Conservation (phyloP, 2,113 vertebrate genomes). For the Rhinoderma darwinii region DNA sequence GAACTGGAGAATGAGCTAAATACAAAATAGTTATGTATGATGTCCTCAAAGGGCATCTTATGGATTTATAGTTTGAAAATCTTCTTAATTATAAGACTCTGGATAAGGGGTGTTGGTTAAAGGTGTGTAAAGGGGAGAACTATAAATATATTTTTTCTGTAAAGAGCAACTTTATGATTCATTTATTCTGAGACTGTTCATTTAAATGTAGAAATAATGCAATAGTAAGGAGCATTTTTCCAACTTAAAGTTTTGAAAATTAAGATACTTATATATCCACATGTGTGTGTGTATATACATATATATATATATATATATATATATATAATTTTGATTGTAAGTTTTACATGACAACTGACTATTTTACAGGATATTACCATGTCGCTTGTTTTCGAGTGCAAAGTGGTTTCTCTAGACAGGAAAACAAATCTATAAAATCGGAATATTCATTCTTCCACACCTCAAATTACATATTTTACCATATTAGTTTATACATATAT, state of each 20-base stretch:
- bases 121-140: constrained; percentile 62
- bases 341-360: constrained; percentile 74
- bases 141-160: constrained; percentile 63
- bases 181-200: constrained; percentile 75
- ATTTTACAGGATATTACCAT: constrained; percentile 4
- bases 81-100: constrained; percentile 60
- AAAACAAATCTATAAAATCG: neutral
- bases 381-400: neutral
- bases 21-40: constrained; percentile 80
- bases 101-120: constrained; percentile 56
- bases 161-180: constrained; percentile 68
- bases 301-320: neutral
- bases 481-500: neutral
- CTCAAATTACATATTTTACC: neutral
- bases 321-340: constrained; percentile 73
- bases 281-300: neutral
- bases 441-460: neutral
- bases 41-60: constrained; percentile 64
- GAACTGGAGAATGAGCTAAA: constrained; percentile 98
- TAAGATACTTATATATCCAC: constrained; percentile 82
- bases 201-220: constrained; percentile 73
- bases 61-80: constrained; percentile 31
- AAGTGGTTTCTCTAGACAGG: neutral
- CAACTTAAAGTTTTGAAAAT: constrained; percentile 74
- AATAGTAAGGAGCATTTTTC: constrained; percentile 71